Base-by-base conservation (phyloP, 2,888 invertebrate species). In the Mesoligia furuncula region DNA sequence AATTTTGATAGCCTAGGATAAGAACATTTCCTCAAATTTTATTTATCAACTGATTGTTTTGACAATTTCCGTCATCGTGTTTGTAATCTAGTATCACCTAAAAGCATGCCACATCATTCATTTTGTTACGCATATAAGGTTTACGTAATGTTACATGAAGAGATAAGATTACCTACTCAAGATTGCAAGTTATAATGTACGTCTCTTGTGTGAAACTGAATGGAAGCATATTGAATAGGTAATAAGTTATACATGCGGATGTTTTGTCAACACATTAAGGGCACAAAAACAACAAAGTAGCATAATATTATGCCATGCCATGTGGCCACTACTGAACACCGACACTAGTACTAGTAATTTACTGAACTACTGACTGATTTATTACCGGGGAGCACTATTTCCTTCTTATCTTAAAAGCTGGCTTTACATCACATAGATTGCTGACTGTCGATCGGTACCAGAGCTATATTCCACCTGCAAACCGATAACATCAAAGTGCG, bases 121-220 rank as follows among this genome's bases (percentile, higher is more conserved):
- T 54, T 54, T 81, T 81, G 77, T 71, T 77, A 81, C 68, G 71
- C 65, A 51, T 67, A 24, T 11, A 59, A 27, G 48, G 73, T 66
- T 80, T 62, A 85, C 79, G 82, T 79, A 79, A 79, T 69, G 66
- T 66, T 57, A 81, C 65, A 73, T 70, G 75, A 78, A 76, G 45
- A 87, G 87, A 86, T 86, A 86, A 86, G 82, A 86, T 85, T 76
- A 78, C 61, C 54, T 31, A 59, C 62, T 79, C 81, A 84, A 80
- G 77, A 85, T 87, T 78, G 80, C 71, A 71, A 62, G 51, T 27
- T 51, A 77, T 51, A 64, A 75, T 31, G 42, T 67, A 73, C 6
- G 59, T 66, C 75, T 72, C 61, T 85, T 75, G 80, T 78, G 51
- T 64, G 68, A 62, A 61, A 69, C 31, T 85, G 85, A 85, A 87